phyloP scores from a whole-genome alignment of 2,888 invertebrate species.

The Serrognathus titanus region DNA sequence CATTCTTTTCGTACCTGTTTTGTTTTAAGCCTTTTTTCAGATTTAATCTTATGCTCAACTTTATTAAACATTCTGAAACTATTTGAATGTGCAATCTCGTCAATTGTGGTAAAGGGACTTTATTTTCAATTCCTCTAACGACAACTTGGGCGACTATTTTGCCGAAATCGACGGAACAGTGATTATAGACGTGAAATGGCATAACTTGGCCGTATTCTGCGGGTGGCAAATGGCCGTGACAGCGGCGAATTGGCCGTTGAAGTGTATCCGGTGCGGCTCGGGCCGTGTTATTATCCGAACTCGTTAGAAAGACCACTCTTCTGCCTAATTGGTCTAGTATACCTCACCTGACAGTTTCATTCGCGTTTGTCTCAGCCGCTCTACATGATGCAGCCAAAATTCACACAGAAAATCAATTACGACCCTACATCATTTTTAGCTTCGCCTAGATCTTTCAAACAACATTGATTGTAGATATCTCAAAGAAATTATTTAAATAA shows the following conservation, averaged over 20 bases:
- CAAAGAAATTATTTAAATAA: too few species aligned
- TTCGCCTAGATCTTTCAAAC: too few species aligned
- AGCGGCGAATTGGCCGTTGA: slow-evolving; percentile 39
- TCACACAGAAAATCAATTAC: neutral
- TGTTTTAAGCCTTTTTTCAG: too few species aligned
- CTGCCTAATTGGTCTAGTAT: slow-evolving; percentile 43
- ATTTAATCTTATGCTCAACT: too few species aligned
- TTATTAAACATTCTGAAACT: too few species aligned
- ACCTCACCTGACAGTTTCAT: slow-evolving; percentile 36
- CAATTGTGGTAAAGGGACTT: too few species aligned
- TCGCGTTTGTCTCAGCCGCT: neutral
- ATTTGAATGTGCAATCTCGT: too few species aligned
- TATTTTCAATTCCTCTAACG: too few species aligned
- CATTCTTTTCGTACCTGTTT: too few species aligned
- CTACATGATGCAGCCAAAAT: neutral
- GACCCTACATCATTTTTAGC: neutral
- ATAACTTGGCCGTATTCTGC: slow-evolving; percentile 35
- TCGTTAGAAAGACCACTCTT: slow-evolving; percentile 45
- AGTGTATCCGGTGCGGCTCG: slow-evolving; percentile 43
- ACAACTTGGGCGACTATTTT: too few species aligned
- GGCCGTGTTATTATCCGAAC: slow-evolving; percentile 43
- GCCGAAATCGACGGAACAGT: slow-evolving; percentile 3
- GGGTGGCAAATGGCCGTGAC: slow-evolving; percentile 42
- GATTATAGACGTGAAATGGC: slow-evolving; percentile 30
- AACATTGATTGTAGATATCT: too few species aligned